phyloP scores from a whole-genome alignment of 64 coral and sea anemone genomes.

The Actinia tenebrosa region DNA sequence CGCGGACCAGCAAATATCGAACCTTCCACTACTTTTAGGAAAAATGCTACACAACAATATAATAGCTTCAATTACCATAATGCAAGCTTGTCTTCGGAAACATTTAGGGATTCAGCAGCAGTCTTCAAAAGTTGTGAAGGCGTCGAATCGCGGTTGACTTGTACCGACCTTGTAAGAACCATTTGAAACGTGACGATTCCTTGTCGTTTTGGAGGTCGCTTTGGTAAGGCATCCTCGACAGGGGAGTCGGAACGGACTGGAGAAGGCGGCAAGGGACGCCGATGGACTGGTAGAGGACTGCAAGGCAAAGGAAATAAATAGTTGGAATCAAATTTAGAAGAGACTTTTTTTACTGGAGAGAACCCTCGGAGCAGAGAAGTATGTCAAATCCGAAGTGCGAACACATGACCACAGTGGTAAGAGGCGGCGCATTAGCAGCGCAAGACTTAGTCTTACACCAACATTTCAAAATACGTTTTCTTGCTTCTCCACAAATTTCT shows the following conservation, averaged over 20 bases:
- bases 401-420: no score
- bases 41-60: no score
- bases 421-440: no score
- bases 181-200: constrained; percentile 60
- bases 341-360: no score
- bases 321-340: no score
- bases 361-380: no score
- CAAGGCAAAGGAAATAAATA: not conserved
- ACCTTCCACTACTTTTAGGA: no score
- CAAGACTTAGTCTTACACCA: no score
- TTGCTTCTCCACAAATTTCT: not conserved
- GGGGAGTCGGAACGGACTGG: not conserved
- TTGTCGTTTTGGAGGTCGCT: constrained; percentile 34
- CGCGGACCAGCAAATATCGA: no score
- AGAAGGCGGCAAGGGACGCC: not conserved
- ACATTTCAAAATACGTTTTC: no score
- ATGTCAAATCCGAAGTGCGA: no score
- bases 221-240: not conserved
- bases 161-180: constrained; percentile 66
- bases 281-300: not conserved
- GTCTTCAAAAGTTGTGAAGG: constrained; percentile 45
- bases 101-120: constrained; percentile 47
- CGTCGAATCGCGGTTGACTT: constrained; percentile 48
- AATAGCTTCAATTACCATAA: constrained; percentile 49
- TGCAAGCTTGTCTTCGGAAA: constrained; percentile 52